Evolutionary conservation across 2,797 vertebrate genomes (phyloP), one percentile per base, ranked within the genome.

Genomic region (Anolis apletophallus): DNA sequence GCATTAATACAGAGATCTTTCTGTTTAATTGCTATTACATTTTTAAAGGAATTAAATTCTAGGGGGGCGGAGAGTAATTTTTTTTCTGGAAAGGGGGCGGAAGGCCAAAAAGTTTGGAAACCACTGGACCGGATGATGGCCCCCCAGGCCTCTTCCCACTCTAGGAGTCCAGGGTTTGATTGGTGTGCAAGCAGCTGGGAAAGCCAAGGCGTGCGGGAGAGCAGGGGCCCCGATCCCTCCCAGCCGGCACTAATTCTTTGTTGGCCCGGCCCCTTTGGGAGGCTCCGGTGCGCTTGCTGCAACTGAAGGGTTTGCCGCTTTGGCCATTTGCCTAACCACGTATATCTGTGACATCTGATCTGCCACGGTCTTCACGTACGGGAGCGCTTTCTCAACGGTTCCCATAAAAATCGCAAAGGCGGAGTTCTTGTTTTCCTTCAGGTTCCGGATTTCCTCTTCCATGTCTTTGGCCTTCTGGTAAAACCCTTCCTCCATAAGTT

Each of bases 361-460:
- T 7, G 2, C 13, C 11, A 69, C 0, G 32, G 29, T 1, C 23
- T 7, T 0, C 16, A 13, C 4, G 8, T 1, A 0, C 11, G 23
- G 23, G 21, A 59, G 1, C 54, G 19, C 9, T 17, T 26, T 64
- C 5, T n/a, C 12, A 6, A 34, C 3, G 14, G 55, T 2, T 9
- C 2, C 5, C 71, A 1, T 29, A 1, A 2, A 73, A 3, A 26
- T 1, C 21, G 0, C 5, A 54, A 1, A 23, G 8, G 0, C 10
- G 2, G 11, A 52, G 4, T 34, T 34, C 0, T 67, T 1, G 0
- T 9, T 87, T 50, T 52, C 10, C 36, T 50, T 55, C 23, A 90
- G 69, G 0, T 0, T 14, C 1, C 29, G 29, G 11, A 90, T 83
- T 81, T 88, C 55, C 0, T 3, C 13, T 10, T 80, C 2, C 80